Percentiles rank a stretch among this genome's conserved stretches.
Evolutionary conservation across 2,113 vertebrate genomes (phyloP).

Genomic region (Odontesthes bonariensis): DNA sequence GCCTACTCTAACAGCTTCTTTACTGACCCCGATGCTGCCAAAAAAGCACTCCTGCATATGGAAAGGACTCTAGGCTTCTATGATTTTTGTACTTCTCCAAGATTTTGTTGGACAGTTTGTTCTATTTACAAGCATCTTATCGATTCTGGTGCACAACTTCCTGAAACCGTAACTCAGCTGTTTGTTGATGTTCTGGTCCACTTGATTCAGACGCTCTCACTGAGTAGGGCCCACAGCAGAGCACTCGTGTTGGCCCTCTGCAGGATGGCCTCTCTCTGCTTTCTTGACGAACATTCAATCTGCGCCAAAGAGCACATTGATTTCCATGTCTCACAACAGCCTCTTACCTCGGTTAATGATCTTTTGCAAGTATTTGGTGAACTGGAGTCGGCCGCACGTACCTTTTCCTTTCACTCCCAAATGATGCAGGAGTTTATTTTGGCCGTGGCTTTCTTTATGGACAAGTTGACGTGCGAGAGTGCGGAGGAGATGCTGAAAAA

Average conservation of each 20-base stretch:
- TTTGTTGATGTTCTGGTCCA: conserved; percentile 61
- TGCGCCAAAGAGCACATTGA: conserved; percentile 56
- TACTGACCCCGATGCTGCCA: conserved; percentile 32
- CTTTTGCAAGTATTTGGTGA: conserved; percentile 54
- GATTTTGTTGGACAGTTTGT: conserved; percentile 83
- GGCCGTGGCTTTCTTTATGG: conserved; percentile 74
- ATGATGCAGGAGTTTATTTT: conserved; percentile 78
- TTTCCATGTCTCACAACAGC: conserved; percentile 49
- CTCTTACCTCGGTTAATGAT: conserved; percentile 34
- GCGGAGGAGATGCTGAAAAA: conserved; percentile 49
- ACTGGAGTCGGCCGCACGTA: conserved; percentile 16
- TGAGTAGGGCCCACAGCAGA: conserved; percentile 26
- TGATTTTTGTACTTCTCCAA: conserved; percentile 74
- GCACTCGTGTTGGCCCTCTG: conserved; percentile 61
- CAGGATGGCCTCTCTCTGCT: conserved; percentile 59
- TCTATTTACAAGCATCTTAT: conserved; percentile 64
- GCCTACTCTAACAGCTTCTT: conserved; percentile 74
- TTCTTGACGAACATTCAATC: conserved; percentile 11
- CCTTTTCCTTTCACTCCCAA: conserved; percentile 74
- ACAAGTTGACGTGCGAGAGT: conserved; percentile 4
- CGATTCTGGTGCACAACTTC: conserved; percentile 52
- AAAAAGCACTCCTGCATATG: conserved; percentile 61
- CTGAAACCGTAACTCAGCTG: conserved; percentile 80
- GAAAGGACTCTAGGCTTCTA: conserved; percentile 76
- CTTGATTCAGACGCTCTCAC: conserved; percentile 55